Evolutionary conservation across 2,113 vertebrate genomes (phyloP).

Genomic region (Cygnus buccinator): DNA sequence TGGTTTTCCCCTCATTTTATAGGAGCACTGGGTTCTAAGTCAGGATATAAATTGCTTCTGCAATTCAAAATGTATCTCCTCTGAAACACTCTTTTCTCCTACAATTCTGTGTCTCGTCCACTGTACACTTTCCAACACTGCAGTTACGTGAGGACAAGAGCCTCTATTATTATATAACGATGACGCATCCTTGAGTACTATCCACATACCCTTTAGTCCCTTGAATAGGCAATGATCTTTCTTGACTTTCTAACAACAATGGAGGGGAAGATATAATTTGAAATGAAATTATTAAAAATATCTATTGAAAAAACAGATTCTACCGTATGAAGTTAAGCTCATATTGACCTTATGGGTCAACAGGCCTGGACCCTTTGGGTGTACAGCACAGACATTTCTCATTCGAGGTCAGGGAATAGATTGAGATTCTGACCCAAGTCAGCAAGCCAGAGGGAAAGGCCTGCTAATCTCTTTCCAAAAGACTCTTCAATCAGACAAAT

Average conservation of each 20-base stretch:
- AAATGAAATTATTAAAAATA: background rate
- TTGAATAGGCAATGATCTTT: background rate
- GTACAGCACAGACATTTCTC: background rate
- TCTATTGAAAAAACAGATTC: background rate
- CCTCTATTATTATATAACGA: constrained; percentile 22
- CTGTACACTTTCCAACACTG: background rate
- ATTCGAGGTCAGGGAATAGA: background rate
- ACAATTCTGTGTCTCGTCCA: background rate
- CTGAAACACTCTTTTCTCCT: background rate
- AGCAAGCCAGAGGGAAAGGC: background rate
- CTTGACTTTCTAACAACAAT: background rate
- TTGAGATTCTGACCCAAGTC: background rate
- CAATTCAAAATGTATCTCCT: background rate
- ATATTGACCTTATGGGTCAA: background rate
- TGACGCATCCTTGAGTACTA: background rate
- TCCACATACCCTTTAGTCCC: background rate
- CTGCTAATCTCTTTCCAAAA: background rate
- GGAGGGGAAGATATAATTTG: background rate
- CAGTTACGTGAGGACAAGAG: constrained; percentile 23
- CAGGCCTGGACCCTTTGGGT: background rate
- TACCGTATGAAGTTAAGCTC: background rate
- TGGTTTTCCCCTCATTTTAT: background rate
- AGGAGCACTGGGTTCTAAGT: background rate
- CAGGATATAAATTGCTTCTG: background rate
- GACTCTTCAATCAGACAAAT: background rate